Evolutionary conservation across 2,888 invertebrate genomes (phyloP), one percentile per base, ranked within the genome.

Genomic region (Formica aserva): DNA sequence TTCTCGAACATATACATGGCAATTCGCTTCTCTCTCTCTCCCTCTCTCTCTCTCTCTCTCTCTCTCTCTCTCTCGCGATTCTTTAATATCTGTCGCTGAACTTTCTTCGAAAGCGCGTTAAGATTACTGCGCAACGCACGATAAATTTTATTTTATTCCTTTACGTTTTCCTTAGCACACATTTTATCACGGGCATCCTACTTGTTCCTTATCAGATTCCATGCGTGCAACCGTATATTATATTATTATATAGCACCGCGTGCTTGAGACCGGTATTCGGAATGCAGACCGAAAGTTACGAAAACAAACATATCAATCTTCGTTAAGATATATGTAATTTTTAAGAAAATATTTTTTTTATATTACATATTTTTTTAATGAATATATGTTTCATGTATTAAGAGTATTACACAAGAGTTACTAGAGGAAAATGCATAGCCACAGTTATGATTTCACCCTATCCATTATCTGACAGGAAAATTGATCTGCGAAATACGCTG

Each of bases 41-140:
- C 6, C 32, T 35, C 29, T 85, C 75, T 26, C 26, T 1, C 26
- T 26, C 26, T 26, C 26, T 1, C 26, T 26, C 26, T 26, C 38
- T 85, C n/a, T n/a, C n/a, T n/a, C 63, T 35, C 35, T 35, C 6
- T 35, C 29, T 85, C 75, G 76, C 81, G 83, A 85, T 89, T 82
- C 83, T 84, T 63, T 84, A 83, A 80, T 88, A 74, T 74, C 55
- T 60, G 71, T 89, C 85, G 57, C 67, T 57, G 65, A 84, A 89
- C 89, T 90, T 89, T 90, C 90, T 80, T 86, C 85, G 67, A 75
- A 84, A 83, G 75, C 63, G 72, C 55, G 74, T 57, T 66, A 52
- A 63, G 62, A 65, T 84, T 77, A n/a, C 81, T 32, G 69, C 18
- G 77, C 6, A 26, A 57, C 62, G 60, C 76, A 52, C 72, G 60